A percentile compares a stretch with the other conserved stretches of the same genome.
Conservation (phyloP, 2,888 invertebrate species). For the Drosophila setosimentum region DNA sequence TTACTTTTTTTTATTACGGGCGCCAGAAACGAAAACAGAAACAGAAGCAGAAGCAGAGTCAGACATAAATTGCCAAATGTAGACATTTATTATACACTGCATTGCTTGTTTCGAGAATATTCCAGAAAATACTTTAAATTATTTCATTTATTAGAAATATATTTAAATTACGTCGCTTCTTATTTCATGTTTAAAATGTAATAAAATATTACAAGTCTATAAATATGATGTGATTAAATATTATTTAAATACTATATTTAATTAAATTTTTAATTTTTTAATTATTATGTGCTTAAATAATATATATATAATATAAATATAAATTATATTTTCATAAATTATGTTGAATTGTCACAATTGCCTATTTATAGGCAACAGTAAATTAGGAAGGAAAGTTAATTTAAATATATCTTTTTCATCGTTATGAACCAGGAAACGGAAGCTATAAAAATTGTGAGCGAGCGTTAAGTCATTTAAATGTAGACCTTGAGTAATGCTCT, state of each 20-base stretch:
- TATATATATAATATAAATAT: too few relatives aligned
- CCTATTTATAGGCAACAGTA: not conserved
- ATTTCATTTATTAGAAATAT: not conserved
- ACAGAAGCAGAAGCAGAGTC: slow-evolving; percentile 42
- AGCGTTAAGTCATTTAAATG: not conserved
- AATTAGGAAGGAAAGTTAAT: not conserved
- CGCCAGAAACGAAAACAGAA: slow-evolving; percentile 52
- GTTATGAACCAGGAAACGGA: not conserved
- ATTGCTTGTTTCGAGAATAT: not conserved
- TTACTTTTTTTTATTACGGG: slow-evolving; percentile 65
- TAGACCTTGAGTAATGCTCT: not conserved
- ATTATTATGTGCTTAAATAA: not conserved
- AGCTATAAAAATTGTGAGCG: not conserved
- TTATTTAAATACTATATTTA: not conserved
- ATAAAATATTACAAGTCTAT: not conserved
- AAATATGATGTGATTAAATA: not conserved
- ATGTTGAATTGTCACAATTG: not conserved
- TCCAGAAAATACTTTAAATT: not conserved
- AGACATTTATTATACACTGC: slow-evolving; percentile 53
- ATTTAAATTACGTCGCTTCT: not conserved
- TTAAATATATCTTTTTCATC: not conserved
- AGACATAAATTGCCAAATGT: slow-evolving; percentile 45
- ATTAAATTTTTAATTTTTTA: not conserved
- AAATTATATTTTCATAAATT: too few relatives aligned
- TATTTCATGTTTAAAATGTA: not conserved